phyloP scores from a whole-genome alignment of 1,140 invertebrate genomes.

The Platyscapa corneri region DNA sequence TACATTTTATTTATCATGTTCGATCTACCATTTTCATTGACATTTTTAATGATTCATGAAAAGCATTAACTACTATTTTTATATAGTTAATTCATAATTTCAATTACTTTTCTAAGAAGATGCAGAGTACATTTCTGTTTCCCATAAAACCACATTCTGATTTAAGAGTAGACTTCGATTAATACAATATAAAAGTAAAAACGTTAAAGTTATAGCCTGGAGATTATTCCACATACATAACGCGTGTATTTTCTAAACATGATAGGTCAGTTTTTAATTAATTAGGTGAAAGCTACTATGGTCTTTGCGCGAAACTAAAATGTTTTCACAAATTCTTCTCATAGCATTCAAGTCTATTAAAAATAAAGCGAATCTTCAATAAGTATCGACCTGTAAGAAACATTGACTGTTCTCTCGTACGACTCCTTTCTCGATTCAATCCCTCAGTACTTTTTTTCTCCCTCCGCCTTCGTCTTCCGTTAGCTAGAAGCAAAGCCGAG shows the following conservation, averaged over 20 bases:
- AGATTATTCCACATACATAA: too few relatives aligned
- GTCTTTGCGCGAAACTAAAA: not conserved
- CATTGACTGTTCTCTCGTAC: not conserved
- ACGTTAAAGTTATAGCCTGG: too few relatives aligned
- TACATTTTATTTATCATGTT: too few relatives aligned
- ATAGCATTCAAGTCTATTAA: not conserved
- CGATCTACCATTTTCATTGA: too few relatives aligned
- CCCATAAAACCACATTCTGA: too few relatives aligned
- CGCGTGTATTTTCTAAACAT: not conserved
- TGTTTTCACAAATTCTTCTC: not conserved
- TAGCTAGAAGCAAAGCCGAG: not conserved
- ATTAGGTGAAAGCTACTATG: not conserved
- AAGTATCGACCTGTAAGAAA: slow-evolving; percentile 1
- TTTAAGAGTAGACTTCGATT: too few relatives aligned
- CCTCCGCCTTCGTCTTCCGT: not conserved
- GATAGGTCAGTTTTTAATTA: not conserved
- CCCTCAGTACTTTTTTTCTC: not conserved
- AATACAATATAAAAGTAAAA: too few relatives aligned
- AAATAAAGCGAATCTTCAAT: not conserved
- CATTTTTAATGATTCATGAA: too few relatives aligned
- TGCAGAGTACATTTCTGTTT: too few relatives aligned
- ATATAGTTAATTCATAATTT: too few relatives aligned
- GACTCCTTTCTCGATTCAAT: not conserved
- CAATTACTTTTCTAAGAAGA: too few relatives aligned
- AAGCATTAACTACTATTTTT: too few relatives aligned